Evolutionary conservation across 2,113 vertebrate genomes (phyloP).

Genomic region (Australoheros scitulus): DNA sequence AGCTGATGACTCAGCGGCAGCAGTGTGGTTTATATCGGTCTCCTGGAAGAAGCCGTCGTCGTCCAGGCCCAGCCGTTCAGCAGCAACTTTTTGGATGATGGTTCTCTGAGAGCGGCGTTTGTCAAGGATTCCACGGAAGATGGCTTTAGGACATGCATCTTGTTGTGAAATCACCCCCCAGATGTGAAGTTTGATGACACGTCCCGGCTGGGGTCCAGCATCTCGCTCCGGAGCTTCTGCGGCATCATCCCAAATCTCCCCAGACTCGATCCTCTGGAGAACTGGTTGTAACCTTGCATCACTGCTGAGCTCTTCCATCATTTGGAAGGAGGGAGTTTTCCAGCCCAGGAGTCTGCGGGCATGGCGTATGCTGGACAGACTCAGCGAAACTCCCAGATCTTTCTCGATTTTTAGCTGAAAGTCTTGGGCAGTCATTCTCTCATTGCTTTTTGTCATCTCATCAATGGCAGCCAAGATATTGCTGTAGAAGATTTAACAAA

Average conservation of each 20-base stretch:
- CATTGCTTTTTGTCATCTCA: neutral
- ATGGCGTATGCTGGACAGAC: neutral
- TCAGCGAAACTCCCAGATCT: neutral
- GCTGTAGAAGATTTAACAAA: neutral
- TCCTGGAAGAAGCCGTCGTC: neutral
- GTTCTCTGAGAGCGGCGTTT: neutral
- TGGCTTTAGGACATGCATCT: neutral
- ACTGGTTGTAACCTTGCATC: neutral
- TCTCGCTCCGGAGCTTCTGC: neutral
- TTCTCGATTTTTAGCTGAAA: neutral
- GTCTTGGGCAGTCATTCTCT: neutral
- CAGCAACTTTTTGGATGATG: neutral
- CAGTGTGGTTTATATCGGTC: neutral
- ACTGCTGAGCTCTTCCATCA: neutral
- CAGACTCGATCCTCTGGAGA: neutral
- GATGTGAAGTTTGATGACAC: neutral
- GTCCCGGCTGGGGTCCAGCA: neutral
- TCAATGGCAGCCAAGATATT: slow-evolving; percentile 1
- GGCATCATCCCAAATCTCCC: slow-evolving; percentile 1
- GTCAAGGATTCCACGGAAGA: neutral
- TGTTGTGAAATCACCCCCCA: neutral
- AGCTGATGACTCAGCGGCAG: neutral
- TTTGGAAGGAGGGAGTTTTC: neutral
- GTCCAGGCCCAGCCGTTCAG: neutral
- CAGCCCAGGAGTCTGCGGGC: neutral